phyloP scores from a whole-genome alignment of 2,113 vertebrate species.

The Phrynosoma platyrhinos region DNA sequence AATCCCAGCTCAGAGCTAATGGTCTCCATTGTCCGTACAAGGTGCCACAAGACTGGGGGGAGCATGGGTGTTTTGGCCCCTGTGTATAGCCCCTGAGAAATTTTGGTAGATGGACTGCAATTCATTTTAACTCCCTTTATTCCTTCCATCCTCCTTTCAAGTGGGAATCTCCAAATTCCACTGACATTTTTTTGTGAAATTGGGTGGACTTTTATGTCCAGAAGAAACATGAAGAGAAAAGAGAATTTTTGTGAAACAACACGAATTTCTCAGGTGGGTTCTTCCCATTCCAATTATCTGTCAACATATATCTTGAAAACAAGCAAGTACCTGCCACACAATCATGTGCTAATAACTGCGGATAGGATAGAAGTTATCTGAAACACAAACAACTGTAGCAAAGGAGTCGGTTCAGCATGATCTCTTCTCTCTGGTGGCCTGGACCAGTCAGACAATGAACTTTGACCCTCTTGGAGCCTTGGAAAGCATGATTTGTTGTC shows the following conservation, averaged over 20 bases:
- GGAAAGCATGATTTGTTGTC: slow-evolving; percentile 63
- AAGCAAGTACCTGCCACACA: neutral
- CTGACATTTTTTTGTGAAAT: no score
- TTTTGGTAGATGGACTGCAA: no score
- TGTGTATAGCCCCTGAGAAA: no score
- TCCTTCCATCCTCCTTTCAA: no score
- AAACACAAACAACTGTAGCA: slow-evolving; percentile 44
- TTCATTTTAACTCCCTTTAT: no score
- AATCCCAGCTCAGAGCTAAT: no score
- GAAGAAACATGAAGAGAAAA: neutral
- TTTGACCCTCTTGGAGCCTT: slow-evolving; percentile 55
- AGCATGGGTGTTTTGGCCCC: no score
- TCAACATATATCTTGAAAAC: neutral
- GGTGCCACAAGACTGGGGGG: no score
- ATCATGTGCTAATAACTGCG: neutral
- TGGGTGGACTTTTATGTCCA: neutral
- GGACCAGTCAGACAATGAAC: slow-evolving; percentile 65
- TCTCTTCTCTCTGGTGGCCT: slow-evolving; percentile 66
- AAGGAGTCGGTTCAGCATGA: slow-evolving; percentile 65
- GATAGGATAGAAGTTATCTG: slow-evolving; percentile 23
- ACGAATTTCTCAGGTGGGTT: neutral
- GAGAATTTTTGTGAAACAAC: neutral
- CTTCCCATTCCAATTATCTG: neutral
- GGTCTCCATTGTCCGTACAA: no score
- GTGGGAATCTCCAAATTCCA: no score